phyloP scores from a whole-genome alignment of 2,797 vertebrate species.

The Sus cebifrons region DNA sequence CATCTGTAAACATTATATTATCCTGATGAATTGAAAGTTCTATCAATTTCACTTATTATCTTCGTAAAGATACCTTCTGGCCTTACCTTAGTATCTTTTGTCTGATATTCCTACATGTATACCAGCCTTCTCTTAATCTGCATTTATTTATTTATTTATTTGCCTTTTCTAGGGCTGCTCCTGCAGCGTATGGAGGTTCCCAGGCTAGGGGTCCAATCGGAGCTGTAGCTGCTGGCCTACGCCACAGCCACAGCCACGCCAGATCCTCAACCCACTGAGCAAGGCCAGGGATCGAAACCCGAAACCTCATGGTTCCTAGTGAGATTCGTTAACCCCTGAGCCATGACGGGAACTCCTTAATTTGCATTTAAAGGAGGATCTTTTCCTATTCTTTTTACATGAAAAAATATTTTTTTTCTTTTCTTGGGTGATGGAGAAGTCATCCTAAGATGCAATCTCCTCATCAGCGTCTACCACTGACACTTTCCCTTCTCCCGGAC shows the following conservation, averaged over 20 bases:
- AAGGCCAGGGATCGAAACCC: too few species aligned
- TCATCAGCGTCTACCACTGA: neutral
- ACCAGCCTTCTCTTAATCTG: neutral
- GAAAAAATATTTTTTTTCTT: neutral
- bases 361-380: neutral
- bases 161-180: too few species aligned
- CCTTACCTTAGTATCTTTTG: neutral
- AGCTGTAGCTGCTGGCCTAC: too few species aligned
- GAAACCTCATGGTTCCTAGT: too few species aligned
- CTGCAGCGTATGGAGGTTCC: too few species aligned
- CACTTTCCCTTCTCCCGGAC: neutral
- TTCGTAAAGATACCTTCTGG: neutral
- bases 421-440: neutral
- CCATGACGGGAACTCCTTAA: too few species aligned
- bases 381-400: neutral
- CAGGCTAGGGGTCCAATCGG: too few species aligned
- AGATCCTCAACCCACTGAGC: too few species aligned
- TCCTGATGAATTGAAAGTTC: neutral
- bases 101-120: too few species aligned
- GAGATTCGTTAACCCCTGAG: too few species aligned
- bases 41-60: neutral
- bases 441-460: too few species aligned
- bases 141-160: neutral
- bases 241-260: too few species aligned
- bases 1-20: neutral